Base-by-base conservation (phyloP, 2,888 invertebrate species). In the Temnothorax rugatulus region DNA sequence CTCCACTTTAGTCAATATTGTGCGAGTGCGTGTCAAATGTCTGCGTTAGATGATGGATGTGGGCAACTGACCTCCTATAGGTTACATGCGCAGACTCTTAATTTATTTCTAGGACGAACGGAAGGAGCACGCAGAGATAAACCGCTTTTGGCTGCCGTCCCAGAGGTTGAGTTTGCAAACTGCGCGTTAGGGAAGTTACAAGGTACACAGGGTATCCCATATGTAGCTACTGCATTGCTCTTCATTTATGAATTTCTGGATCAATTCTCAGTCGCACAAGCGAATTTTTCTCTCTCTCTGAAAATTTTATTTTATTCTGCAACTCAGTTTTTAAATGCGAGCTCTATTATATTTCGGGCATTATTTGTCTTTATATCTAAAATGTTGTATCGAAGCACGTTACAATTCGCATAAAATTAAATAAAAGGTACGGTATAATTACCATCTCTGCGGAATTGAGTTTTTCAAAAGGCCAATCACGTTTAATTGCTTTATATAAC, bases 151-250 rank as follows among this genome's bases (percentile, higher is more conserved):
- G 86, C 87, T 84, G 21, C 76, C 61, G 61, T 88, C 90, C 84
- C 84, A 79, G 76, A 89, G 84, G 75, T 87, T 86, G 77, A 90
- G 87, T 91, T 90, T 88, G 88, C 85, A 86, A 92, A 92, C 90
- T 92, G 88, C 82, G 86, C 86, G 84, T 89, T 83, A 81, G 88
- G 89, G 89, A 88, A 87, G 84, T 86, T 83, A 81, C 90, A 89
- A 89, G 90, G 89, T 84, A 87, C 54, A 83, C 77, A 71, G 85
- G 84, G 76, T 85, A 79, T 66, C 57, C 63, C 68, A 54, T 66
- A 83, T 75, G 85, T 85, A 83, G 73, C 84, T 69, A 85, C 50
- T 82, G 25, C 68, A 81, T 82, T 52, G 18, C 8, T 38, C 18
- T 59, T 69, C 21, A 21, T 4, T 41, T 59, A 71, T n/a, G 25